Conservation (phyloP, 2,888 invertebrate genomes). For the Glaucopsyche alexis region DNA sequence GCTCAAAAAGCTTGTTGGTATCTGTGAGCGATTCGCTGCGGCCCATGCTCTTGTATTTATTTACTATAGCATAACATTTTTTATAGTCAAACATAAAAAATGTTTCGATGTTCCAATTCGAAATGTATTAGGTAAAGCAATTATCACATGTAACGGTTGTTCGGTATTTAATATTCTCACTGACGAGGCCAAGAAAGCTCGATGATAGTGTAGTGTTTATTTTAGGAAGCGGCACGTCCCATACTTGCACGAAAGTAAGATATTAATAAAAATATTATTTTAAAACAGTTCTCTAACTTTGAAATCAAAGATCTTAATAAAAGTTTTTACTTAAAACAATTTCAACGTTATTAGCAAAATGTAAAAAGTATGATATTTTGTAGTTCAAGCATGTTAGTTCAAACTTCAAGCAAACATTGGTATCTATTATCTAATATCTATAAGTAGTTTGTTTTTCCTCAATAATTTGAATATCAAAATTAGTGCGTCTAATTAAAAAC, state of each 20-base stretch:
- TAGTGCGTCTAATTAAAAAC: not conserved
- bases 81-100: not conserved
- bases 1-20: conserved; percentile 29
- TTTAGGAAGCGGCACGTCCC: not conserved
- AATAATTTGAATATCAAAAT: not conserved
- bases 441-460: not conserved
- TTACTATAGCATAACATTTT: too few relatives aligned
- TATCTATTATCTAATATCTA: too few relatives aligned
- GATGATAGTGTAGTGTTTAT: not conserved
- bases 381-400: too few relatives aligned
- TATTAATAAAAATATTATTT: not conserved
- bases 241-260: not conserved
- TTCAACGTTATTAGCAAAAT: not conserved
- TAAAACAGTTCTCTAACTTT: not conserved
- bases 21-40: not conserved
- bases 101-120: not conserved
- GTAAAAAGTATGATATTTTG: not conserved
- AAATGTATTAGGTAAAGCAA: not conserved
- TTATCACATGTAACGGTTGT: not conserved
- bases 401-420: not conserved
- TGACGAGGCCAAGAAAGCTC: not conserved
- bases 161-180: not conserved
- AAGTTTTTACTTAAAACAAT: not conserved
- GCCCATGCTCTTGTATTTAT: not conserved
- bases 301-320: not conserved